Conservation (phyloP, 92 coral and sea anemone species). For the Parazoanthus darwini region DNA sequence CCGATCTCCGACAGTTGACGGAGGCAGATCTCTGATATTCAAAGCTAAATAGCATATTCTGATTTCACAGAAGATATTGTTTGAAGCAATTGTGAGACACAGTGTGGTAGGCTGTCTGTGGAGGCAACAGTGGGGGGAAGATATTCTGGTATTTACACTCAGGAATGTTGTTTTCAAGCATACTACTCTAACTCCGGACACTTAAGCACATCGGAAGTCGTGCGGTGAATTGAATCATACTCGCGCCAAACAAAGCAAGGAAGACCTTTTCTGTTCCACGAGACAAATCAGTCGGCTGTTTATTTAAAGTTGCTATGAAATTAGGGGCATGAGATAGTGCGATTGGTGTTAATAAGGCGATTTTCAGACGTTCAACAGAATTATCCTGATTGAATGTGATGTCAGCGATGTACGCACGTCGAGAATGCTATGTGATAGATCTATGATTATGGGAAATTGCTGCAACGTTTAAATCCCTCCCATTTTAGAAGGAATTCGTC, state of each 20-base stretch:
- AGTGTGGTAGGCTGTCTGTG: not conserved
- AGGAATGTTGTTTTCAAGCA: slow-evolving; percentile 41
- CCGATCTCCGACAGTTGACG: too few relatives aligned
- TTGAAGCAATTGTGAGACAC: slow-evolving; percentile 3
- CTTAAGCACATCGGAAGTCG: slow-evolving; percentile 42
- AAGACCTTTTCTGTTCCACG: slow-evolving; percentile 33
- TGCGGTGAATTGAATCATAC: slow-evolving; percentile 34
- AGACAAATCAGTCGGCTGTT: slow-evolving; percentile 18
- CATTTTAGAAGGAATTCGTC: slow-evolving; percentile 23
- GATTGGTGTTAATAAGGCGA: slow-evolving; percentile 36
- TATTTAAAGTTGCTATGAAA: slow-evolving; percentile 22
- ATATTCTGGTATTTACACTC: slow-evolving; percentile 19
- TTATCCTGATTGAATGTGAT: not conserved
- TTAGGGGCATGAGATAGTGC: slow-evolving; percentile 11
- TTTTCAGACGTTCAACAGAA: slow-evolving; percentile 9
- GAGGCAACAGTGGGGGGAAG: slow-evolving; percentile 38
- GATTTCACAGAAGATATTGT: not conserved
- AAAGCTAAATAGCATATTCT: slow-evolving; percentile 4
- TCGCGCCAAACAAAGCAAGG: slow-evolving; percentile 36
- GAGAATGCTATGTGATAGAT: slow-evolving; percentile 18
- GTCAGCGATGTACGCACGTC: slow-evolving; percentile 12
- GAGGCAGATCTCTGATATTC: not conserved
- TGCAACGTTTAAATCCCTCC: slow-evolving; percentile 40
- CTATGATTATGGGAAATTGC: slow-evolving; percentile 37
- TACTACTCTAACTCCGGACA: slow-evolving; percentile 44